Conservation (phyloP, 1,140 invertebrate species). For the Eufriesea mexicana region DNA sequence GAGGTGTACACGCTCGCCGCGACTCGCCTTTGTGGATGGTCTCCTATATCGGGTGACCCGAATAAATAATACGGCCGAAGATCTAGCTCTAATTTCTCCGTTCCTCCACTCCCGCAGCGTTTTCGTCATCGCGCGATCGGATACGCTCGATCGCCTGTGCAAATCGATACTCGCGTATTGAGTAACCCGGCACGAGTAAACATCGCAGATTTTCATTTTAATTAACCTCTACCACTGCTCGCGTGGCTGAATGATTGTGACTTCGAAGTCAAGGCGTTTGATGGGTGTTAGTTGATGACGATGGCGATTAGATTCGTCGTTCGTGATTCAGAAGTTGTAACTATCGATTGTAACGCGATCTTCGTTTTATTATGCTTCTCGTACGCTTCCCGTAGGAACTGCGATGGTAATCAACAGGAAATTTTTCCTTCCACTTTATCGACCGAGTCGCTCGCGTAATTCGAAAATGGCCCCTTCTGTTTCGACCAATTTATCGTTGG, state of each 20-base stretch:
- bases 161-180: constrained; percentile 13
- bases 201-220: neutral
- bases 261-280: neutral
- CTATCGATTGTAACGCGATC: too few relatives aligned
- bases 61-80: neutral
- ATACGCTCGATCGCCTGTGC: constrained; percentile 6
- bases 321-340: too few relatives aligned
- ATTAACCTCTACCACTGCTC: neutral
- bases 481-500: neutral
- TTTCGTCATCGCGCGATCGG: constrained; percentile 18
- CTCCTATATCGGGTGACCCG: constrained; percentile 37
- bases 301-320: neutral
- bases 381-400: too few relatives aligned
- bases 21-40: constrained; percentile 28
- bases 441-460: neutral
- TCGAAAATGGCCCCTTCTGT: neutral
- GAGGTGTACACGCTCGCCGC: constrained; percentile 13
- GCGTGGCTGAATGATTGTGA: too few relatives aligned
- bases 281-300: neutral
- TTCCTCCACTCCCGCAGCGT: neutral
- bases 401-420: too few relatives aligned
- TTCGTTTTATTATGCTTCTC: too few relatives aligned
- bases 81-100: constrained; percentile 18
- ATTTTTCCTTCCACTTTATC: too few relatives aligned
- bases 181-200: neutral